Base-by-base conservation (phyloP, 2,797 vertebrate species). In the Gila robusta region DNA sequence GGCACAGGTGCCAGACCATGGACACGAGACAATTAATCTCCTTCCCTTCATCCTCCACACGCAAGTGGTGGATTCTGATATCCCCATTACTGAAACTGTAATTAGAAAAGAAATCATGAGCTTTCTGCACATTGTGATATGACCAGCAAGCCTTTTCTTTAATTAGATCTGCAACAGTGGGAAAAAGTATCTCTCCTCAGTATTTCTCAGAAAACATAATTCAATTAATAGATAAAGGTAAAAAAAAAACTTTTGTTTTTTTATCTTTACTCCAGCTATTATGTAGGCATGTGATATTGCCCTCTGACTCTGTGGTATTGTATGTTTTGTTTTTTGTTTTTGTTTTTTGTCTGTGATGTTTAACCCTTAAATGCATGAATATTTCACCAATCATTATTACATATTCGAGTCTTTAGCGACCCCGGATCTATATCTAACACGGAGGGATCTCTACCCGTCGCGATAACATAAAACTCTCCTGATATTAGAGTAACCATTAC, bases 121-220 rank as follows among this genome's bases (percentile, higher is more conserved):
- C 81, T 81, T 89, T 82, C 85, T 54, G 79, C 79, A 83, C n/a
- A 87, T 91, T 87, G 89, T 79, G 76, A 87, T 79, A 80, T 83
- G 80, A 62, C 56, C 62, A 52, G 72, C 47, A 2, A 71, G 78
- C 10, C 64, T 49, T 23, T 69, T 28, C 83, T 87, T 87, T 85
- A 88, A 88, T 91, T 86, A 89, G 52, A 84, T 79, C 59, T 23
- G 56, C 41, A 76, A 32, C 62, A 78, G 82, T 54, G 41, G 9
- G 19, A 72, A 85, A 86, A 67, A 37, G 81, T 49, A 54, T 83
- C 80, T 86, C 78, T 79, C 47, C 59, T 72, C n/a, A 54, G 59
- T 49, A 16, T 47, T 74, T 83, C 23, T 79, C 41, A 64, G 4
- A 26, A 69, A 82, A 81, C 35, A 66, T 78, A 79, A 86, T 87